Conservation (phyloP, 2,113 vertebrate species). For the Tapirus terrestris region DNA sequence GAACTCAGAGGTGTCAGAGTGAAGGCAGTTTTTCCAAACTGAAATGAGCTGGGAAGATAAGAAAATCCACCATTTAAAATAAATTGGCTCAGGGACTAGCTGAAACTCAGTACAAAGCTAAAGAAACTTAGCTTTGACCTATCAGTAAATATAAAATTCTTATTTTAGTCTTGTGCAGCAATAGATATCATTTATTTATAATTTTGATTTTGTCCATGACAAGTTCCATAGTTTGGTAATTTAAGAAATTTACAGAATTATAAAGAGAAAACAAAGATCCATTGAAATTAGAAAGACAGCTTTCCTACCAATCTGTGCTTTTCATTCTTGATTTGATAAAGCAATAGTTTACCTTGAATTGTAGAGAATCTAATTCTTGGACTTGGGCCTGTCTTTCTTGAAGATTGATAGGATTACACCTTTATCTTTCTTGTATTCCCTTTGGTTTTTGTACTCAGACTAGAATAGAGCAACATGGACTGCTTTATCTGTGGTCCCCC, state of each 20-base stretch:
- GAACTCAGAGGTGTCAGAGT: constrained; percentile 73
- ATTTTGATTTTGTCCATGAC: constrained; percentile 49
- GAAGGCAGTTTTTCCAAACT: constrained; percentile 67
- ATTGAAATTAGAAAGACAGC: not conserved
- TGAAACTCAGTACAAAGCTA: constrained; percentile 59
- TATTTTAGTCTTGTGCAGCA: constrained; percentile 13
- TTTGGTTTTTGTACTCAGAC: not conserved
- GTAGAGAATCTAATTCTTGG: constrained; percentile 9
- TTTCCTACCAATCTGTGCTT: not conserved
- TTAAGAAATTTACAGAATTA: constrained; percentile 40
- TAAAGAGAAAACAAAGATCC: constrained; percentile 25
- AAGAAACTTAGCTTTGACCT: constrained; percentile 62
- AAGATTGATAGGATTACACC: not conserved
- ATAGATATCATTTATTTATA: constrained; percentile 54
- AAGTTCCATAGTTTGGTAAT: not conserved
- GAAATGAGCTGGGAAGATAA: constrained; percentile 76
- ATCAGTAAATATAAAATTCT: constrained; percentile 52
- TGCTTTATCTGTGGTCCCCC: not conserved
- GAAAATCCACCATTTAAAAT: constrained; percentile 77
- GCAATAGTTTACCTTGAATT: not conserved
- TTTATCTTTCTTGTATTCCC: not conserved
- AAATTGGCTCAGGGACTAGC: constrained; percentile 77
- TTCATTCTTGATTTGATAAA: constrained; percentile 30
- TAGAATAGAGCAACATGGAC: not conserved
- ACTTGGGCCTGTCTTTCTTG: constrained; percentile 5